These are phyloP conservation scores for Labeo rohita DNA, from an alignment of 2,113 vertebrate species.

Conservation along the genomic window DNA sequence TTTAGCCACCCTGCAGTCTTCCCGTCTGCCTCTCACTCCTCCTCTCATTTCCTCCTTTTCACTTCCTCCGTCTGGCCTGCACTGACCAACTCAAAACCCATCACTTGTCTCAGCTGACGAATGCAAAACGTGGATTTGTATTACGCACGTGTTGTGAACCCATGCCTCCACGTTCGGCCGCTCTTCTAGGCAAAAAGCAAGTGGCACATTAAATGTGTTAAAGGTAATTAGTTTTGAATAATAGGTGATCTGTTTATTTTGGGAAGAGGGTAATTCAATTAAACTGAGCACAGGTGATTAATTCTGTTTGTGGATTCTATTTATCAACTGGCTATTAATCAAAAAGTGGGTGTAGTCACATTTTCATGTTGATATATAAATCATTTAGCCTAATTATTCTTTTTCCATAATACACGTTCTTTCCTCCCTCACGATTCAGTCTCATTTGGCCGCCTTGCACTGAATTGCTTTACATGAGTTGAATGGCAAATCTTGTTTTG, in stretches of 20 bases:
- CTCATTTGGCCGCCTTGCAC: not conserved
- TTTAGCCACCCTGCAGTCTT: slow-evolving; percentile 50
- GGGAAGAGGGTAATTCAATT: slow-evolving; percentile 44
- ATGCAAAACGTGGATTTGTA: not conserved
- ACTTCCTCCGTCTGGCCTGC: not conserved
- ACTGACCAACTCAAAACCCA: slow-evolving; percentile 3
- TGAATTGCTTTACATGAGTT: slow-evolving; percentile 8
- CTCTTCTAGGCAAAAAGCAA: not conserved
- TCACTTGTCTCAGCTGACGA: not conserved
- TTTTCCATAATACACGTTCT: not conserved
- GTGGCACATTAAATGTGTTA: slow-evolving; percentile 32
- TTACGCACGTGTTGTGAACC: no score
- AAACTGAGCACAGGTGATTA: slow-evolving; percentile 34
- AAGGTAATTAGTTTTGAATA: slow-evolving; percentile 43
- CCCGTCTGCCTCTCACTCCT: slow-evolving; percentile 40
- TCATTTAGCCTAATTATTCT: slow-evolving; percentile 18
- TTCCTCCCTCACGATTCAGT: not conserved
- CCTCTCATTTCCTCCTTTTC: slow-evolving; percentile 14
- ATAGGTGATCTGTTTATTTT: slow-evolving; percentile 31
- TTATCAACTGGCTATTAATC: slow-evolving; percentile 48
- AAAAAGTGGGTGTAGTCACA: slow-evolving; percentile 38
- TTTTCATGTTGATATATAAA: slow-evolving; percentile 21
- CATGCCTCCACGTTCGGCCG: not conserved
- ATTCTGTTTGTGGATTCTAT: slow-evolving; percentile 42
- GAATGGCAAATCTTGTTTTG: slow-evolving; percentile 16